A percentile compares a stretch with the other conserved stretches of the same genome.
These are phyloP conservation scores for Plebejus melissa DNA, from an alignment of 2,888 invertebrate genomes.

Conservation along the genomic window DNA sequence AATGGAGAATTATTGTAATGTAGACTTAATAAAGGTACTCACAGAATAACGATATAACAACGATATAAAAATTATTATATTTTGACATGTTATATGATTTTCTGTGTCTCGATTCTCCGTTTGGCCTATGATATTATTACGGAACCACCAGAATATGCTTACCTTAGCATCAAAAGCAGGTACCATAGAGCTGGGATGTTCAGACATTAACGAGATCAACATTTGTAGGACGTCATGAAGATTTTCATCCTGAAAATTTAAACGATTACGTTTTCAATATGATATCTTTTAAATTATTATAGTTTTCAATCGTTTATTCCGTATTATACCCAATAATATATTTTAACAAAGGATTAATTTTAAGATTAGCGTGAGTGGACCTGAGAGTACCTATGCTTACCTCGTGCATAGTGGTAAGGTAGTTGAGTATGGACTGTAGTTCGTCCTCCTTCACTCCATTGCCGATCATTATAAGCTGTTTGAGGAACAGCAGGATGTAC, in stretches of 20 bases:
- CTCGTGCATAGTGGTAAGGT: conserved; percentile 98
- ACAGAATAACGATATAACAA: not conserved
- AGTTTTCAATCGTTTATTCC: no score
- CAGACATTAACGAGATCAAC: conserved; percentile 97
- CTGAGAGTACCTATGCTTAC: conserved; percentile 66
- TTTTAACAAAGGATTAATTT: no score
- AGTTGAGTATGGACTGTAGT: conserved; percentile 98
- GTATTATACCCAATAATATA: no score
- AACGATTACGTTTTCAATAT: not conserved
- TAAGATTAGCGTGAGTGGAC: no score
- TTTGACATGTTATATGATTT: no score
- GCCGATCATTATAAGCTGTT: conserved; percentile 97
- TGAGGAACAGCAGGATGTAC: conserved; percentile 96
- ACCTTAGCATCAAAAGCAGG: conserved; percentile 98
- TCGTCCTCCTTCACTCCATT: conserved; percentile 99
- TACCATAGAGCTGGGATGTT: conserved; percentile 99
- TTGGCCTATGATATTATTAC: no score
- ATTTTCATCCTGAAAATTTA: conserved; percentile 90
- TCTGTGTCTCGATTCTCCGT: no score
- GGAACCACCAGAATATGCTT: conserved; percentile 28
- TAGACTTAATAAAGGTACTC: not conserved
- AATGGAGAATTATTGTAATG: not conserved
- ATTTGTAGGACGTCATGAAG: conserved; percentile 98
- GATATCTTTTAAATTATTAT: no score
- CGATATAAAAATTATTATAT: no score